A percentile compares a stretch with the other conserved stretches of the same genome.
These are phyloP conservation scores for Myripristis murdjan DNA, from an alignment of 2,797 vertebrate species.

Conservation along the genomic window DNA sequence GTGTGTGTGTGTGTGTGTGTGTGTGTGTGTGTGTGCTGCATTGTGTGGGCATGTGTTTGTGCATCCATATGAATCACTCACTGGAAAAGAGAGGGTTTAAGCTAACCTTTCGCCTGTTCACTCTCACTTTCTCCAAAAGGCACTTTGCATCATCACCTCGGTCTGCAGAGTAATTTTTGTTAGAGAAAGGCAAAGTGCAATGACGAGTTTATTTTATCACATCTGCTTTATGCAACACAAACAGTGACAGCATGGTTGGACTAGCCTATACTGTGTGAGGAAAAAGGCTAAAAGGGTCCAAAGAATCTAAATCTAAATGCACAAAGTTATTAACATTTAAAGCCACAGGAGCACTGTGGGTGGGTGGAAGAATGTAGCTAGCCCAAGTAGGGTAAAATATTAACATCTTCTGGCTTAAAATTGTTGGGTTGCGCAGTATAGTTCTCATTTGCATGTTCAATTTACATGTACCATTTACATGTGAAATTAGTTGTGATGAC, in stretches of 20 bases:
- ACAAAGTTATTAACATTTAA: conserved; percentile 61
- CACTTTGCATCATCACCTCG: conserved; percentile 27
- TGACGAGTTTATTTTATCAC: conserved; percentile 51
- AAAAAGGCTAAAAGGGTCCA: conserved; percentile 26
- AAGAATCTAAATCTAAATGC: conserved; percentile 46
- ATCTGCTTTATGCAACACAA: conserved; percentile 61
- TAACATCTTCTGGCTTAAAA: conserved; percentile 30
- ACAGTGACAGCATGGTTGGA: conserved; percentile 38
- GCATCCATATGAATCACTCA: conserved; percentile 19
- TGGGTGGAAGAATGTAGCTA: conserved; percentile 17
- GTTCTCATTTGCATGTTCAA: conserved; percentile 48
- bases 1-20: conserved; percentile 23
- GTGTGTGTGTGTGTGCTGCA: conserved; percentile 10
- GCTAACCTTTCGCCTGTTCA: conserved; percentile 21
- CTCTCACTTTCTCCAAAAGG: conserved; percentile 18
- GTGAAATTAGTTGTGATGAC: conserved; percentile 44
- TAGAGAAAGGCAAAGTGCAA: conserved; percentile 56
- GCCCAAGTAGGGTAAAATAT: conserved; percentile 50
- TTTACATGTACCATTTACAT: conserved; percentile 40
- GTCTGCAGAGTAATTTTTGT: conserved; percentile 51
- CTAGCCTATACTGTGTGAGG: conserved; percentile 40
- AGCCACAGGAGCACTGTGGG: conserved; percentile 43
- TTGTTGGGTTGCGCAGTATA: conserved; percentile 24
- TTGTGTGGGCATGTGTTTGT: neutral
- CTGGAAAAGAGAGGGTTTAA: conserved; percentile 37